Evolutionary conservation across 2,113 vertebrate genomes (phyloP), one percentile per base, ranked within the genome.

Genomic region (Bos javanicus): DNA sequence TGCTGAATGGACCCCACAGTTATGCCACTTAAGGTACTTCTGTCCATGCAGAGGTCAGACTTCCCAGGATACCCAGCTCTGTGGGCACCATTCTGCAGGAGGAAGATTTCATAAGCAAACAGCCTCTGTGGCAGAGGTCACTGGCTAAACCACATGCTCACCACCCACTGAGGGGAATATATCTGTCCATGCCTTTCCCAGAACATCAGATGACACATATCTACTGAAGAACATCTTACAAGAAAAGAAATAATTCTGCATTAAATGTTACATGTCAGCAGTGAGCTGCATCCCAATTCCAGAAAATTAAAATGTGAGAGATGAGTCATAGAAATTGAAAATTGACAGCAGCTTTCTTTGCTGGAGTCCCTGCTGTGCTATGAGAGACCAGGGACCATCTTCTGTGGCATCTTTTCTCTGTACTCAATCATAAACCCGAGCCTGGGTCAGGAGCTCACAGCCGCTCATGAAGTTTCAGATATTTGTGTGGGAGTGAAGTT

Each of bases 291-390:
- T 76, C 46, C 48, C 57, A 71, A 83, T 54, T 97, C 91, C 56
- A 92, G 83, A 78, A 97, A 82, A 96, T 78, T 91, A 60, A 85
- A 78, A 81, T 76, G 78, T 39, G 60, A 85, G 74, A 95, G 76
- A 64, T 82, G 78, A 88, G 54, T 60, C 30, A 86, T 6, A 82
- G 59, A 85, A 86, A 90, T 81, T 15, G 33, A 81, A 81, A 85
- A 48, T 4, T 48, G 76, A 76, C 14, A 43, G 87, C 6, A 67
- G 60, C 59, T 89, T 93, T 91, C 39, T 64, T 81, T 91, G 39
- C 67, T 30, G 43, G 52, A 81, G n/a, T 50, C 28, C 33, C 48
- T 91, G 54, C 39, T 89, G 60, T 60, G 83, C 54, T 74, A 2
- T 3, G 5, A 62, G 62, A 74, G 23, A 80, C 16, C 2, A 43